Percentiles rank a stretch among this genome's conserved stretches.
Conservation (phyloP, 1,140 invertebrate species). For the Brachystomella parvula region DNA sequence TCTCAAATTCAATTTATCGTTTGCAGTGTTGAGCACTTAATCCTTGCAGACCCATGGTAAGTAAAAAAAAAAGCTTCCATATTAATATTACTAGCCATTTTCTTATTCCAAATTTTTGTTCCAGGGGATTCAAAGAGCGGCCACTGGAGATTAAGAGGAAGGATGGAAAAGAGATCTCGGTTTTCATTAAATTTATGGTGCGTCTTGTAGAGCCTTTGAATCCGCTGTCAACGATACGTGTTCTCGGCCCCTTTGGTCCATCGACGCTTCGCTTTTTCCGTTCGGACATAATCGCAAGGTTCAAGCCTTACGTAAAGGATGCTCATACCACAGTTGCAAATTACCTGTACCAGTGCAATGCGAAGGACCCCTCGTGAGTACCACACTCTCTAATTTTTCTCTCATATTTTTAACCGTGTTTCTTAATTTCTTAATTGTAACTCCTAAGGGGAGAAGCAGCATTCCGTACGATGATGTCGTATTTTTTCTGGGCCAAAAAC, state of each 20-base stretch:
- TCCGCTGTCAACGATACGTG: constrained; percentile 79
- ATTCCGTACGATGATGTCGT: constrained; percentile 79
- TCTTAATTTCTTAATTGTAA: background rate
- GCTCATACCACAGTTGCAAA: constrained; percentile 71
- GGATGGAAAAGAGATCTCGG: background rate
- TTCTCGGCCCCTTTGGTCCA: constrained; percentile 81
- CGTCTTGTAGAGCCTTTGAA: constrained; percentile 60
- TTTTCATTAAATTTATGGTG: constrained; percentile 24
- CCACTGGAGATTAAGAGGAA: background rate
- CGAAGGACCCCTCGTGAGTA: constrained; percentile 75
- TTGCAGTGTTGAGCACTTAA: constrained; percentile 66
- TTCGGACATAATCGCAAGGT: constrained; percentile 82
- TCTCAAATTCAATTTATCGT: background rate
- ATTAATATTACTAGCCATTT: constrained; percentile 40
- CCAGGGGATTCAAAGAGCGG: constrained; percentile 2
- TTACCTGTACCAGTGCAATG: constrained; percentile 95
- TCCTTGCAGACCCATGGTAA: constrained; percentile 95
- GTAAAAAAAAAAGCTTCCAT: constrained; percentile 71
- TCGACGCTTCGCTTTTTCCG: constrained; percentile 75
- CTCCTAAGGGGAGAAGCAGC: constrained; percentile 77
- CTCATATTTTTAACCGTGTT: background rate
- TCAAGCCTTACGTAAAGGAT: constrained; percentile 59
- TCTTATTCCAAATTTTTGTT: constrained; percentile 15
- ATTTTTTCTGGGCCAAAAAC: constrained; percentile 89
- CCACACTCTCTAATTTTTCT: background rate